Base-by-base conservation (phyloP, 1,140 invertebrate species). In the Eulimnadia texana region DNA sequence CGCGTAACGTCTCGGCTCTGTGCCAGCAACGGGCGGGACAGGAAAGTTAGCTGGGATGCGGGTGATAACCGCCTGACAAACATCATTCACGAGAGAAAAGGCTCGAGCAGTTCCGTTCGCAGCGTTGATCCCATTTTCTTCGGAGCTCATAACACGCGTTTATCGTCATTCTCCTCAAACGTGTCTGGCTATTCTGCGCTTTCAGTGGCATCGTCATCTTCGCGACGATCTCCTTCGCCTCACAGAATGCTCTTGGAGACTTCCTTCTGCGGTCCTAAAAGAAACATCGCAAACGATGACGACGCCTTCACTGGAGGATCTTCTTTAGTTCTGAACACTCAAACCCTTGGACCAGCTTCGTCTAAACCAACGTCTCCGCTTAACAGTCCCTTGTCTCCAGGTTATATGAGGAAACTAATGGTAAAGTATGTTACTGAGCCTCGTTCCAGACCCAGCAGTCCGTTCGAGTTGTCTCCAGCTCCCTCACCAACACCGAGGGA, bases 171-270 rank as follows among this genome's bases (percentile, higher is more conserved):
- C 50, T 60, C 58, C 6, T 64, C 63, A 3, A 54, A 60, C 60
- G 33, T 61, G 3, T 52, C 62, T 33, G 55, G 27, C 13, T 29
- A 27, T 1, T 53, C 63, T 23, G 50, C 24, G 50, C 27, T 57
- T 23, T 57, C 55, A 1, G 16, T 19, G n/a, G 16, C 33, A 9
- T 57, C 55, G 55, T 27, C 55, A n/a, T 27, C 55, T 13, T 19
- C 27, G 16, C 61, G 60, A 11, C 60, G 63, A 27, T 61, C 58
- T 16, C 63, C 63, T 10, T 64, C 63, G 1, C 63, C 63, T 6
- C 63, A 64, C 47, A 55, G 58, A 62, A 50, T 64, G 50, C 55
- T 64, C n/a, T 50, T 65, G 53, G 64, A 65, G 47, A 63, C 62
- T n/a, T 63, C 62, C 10, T 63, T 63, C 24, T 63, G 62, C 22